Conservation (phyloP, 2,113 vertebrate genomes). For the Sinocyclocheilus anophthalmus region DNA sequence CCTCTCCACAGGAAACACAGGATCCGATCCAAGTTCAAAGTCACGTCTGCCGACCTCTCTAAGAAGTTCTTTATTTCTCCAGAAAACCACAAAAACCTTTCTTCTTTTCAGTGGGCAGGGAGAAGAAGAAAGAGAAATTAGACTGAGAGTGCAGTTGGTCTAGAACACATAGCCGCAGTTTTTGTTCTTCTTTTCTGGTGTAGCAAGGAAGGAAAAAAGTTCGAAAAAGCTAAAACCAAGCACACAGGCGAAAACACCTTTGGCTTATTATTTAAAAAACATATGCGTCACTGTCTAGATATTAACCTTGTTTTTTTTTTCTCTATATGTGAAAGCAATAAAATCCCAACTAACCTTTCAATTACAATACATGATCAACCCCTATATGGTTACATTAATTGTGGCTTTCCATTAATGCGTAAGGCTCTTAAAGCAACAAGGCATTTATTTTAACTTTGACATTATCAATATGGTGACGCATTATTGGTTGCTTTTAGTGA, state of each 20-base stretch:
- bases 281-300: not conserved
- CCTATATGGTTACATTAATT: not conserved
- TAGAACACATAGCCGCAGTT: slow-evolving; percentile 68
- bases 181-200: slow-evolving; percentile 59
- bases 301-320: not conserved
- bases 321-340: not conserved
- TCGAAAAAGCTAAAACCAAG: slow-evolving; percentile 18
- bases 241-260: not conserved
- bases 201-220: slow-evolving; percentile 51
- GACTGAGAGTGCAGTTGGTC: slow-evolving; percentile 63
- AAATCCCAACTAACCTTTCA: not conserved
- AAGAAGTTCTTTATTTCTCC: slow-evolving; percentile 89
- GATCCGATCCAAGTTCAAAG: slow-evolving; percentile 99
- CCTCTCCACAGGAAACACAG: slow-evolving; percentile 88
- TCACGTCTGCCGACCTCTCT: slow-evolving; percentile 85
- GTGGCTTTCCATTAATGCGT: not conserved
- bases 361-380: not conserved
- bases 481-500: slow-evolving; percentile 80
- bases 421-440: slow-evolving; percentile 15
- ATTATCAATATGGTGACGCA: slow-evolving; percentile 89
- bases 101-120: slow-evolving; percentile 69
- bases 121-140: slow-evolving; percentile 55
- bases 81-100: slow-evolving; percentile 76
- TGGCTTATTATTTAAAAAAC: not conserved
- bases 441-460: slow-evolving; percentile 72